phyloP scores from a whole-genome alignment of 2,113 vertebrate genomes.

The Psephotus haematonotus region DNA sequence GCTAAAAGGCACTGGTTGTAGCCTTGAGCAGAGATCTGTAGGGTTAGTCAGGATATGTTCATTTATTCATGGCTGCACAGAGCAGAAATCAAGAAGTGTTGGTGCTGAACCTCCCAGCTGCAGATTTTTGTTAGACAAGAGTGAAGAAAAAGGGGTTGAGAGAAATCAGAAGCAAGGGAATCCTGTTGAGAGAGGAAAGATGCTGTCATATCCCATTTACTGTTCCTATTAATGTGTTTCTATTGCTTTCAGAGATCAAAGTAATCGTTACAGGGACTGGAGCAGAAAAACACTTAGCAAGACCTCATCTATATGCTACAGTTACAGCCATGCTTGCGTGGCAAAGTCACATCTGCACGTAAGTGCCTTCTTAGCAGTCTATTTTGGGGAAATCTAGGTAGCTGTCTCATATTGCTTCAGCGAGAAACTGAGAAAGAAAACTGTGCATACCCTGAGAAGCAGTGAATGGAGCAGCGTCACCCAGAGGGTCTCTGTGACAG shows the following conservation, averaged over 20 bases:
- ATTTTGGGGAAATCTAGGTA: neutral
- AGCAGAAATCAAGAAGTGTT: neutral
- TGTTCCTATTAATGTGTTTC: neutral
- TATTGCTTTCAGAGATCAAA: neutral
- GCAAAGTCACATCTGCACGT: neutral
- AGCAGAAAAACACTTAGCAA: neutral
- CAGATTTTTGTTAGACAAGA: neutral
- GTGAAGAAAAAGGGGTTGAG: neutral
- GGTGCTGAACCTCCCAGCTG: neutral
- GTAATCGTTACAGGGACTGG: neutral
- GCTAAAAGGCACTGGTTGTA: neutral
- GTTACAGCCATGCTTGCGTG: neutral
- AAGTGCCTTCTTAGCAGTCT: neutral
- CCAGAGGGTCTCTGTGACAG: too few relatives aligned
- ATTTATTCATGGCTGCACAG: neutral
- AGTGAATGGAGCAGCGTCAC: neutral
- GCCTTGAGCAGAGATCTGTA: neutral
- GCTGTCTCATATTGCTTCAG: neutral
- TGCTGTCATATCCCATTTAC: neutral
- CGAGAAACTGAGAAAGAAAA: neutral
- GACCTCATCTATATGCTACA: neutral
- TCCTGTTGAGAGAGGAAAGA: neutral
- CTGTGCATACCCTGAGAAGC: fast-evolving
- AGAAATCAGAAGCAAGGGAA: neutral
- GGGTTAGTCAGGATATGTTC: neutral